A percentile compares a stretch with the other conserved stretches of the same genome.
Conservation (phyloP, 2,888 invertebrate species). For the Tricholauxania praeusta region DNA sequence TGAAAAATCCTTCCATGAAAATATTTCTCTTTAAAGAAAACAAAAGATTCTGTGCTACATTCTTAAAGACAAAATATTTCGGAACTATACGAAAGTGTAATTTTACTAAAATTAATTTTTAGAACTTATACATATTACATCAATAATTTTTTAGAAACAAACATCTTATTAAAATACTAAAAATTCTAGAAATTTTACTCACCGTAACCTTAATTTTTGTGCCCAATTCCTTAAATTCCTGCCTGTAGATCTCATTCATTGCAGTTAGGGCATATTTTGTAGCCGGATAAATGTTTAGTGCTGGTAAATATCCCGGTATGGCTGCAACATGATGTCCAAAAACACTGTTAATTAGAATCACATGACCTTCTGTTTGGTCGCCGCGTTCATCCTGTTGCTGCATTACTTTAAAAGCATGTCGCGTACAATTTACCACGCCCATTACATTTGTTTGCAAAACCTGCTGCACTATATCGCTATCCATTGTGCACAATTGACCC, state of each 20-base stretch:
- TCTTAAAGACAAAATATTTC: too few species aligned
- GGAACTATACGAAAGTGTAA: too few species aligned
- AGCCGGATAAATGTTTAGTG: slow-evolving; percentile 69
- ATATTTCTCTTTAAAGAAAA: too few species aligned
- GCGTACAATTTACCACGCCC: slow-evolving; percentile 67
- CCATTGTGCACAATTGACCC: slow-evolving; percentile 49
- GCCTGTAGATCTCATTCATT: slow-evolving; percentile 72
- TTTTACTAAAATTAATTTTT: neutral
- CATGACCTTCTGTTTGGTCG: slow-evolving; percentile 60
- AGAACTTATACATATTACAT: too few species aligned
- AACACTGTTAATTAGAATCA: slow-evolving; percentile 66
- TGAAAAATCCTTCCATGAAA: too few species aligned
- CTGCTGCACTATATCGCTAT: slow-evolving; percentile 55
- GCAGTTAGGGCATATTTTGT: slow-evolving; percentile 73
- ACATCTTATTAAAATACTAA: slow-evolving; percentile 36
- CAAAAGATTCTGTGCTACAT: too few species aligned
- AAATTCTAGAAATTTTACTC: slow-evolving; percentile 67
- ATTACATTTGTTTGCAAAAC: slow-evolving; percentile 68
- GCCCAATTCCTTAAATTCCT: slow-evolving; percentile 69
- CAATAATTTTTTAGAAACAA: too few species aligned
- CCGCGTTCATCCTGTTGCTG: slow-evolving; percentile 52
- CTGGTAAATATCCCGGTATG: slow-evolving; percentile 47
- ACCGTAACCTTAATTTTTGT: slow-evolving; percentile 67
- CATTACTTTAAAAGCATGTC: slow-evolving; percentile 69
- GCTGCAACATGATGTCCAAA: slow-evolving; percentile 51